phyloP scores from a whole-genome alignment of 2,113 vertebrate species.

The Noturus placidus region DNA sequence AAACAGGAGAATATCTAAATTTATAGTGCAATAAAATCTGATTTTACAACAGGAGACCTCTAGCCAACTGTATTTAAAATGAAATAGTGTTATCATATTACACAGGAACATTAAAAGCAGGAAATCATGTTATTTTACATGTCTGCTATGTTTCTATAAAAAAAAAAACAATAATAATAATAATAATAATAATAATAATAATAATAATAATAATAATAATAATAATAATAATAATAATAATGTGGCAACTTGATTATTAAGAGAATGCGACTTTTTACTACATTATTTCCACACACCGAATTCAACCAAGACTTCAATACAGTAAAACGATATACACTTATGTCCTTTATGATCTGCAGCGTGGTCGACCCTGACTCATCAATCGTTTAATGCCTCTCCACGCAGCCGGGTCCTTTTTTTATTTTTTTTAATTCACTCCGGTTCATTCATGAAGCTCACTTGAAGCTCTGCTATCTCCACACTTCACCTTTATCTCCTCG shows the following conservation, averaged over 20 bases:
- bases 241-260: background rate
- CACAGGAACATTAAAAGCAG: constrained; percentile 13
- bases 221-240: background rate
- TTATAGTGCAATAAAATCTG: constrained; percentile 53
- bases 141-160: background rate
- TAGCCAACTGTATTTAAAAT: constrained; percentile 25
- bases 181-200: no score
- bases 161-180: background rate
- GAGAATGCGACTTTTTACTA: background rate
- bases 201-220: background rate
- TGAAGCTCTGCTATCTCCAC: constrained; percentile 28
- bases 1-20: constrained; percentile 46
- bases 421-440: constrained; percentile 14
- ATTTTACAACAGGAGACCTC: constrained; percentile 39
- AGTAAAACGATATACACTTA: background rate
- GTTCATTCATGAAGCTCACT: constrained; percentile 46
- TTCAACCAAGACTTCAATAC: background rate
- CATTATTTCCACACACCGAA: background rate
- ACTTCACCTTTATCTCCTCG: constrained; percentile 38
- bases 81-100: constrained; percentile 26
- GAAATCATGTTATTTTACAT: constrained; percentile 5
- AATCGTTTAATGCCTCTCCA: constrained; percentile 17
- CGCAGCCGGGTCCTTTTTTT: background rate
- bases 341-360: constrained; percentile 35
- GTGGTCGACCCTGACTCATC: constrained; percentile 11